Base-by-base conservation (phyloP, 2,888 invertebrate species). In the Lycaena phlaeas region DNA sequence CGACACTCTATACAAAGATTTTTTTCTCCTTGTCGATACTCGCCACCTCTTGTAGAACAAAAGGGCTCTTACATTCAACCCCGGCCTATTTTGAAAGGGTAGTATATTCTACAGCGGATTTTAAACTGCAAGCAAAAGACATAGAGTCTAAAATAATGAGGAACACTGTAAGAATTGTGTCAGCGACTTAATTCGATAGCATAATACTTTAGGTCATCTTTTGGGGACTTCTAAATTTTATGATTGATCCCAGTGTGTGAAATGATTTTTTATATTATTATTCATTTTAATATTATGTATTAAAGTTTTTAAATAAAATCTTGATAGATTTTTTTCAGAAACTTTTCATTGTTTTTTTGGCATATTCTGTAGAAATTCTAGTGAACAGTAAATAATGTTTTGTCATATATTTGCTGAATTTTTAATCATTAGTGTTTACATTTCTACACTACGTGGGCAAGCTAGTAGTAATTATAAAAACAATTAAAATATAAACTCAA, bases 1-100 rank as follows among this genome's bases (percentile, higher is more conserved):
- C 41, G 42, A 42, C 40, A 45, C 44, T 47, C 41, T 40, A 18
- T 43, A 49, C 48, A 52, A 52, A 47, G 52, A 47, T 49, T 39
- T 42, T 44, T 34, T 34, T 34, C 34, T 34, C 11, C 44, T 44
- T 49, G 44, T 49, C 48, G 41, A 52, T 47, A 38, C 45, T 48
- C 40, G 42, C 44, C 41, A 46, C 41, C 45, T 42, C 50, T 49
- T 42, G 36, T 36, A 38, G 27, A 37, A 28, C 41, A 40, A 37
- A 34, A 50, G 43, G 41, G 44, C 38, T 34, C 51, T 50, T 44
- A 34, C 38, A 26, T 41, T 36, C 39, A 49, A 45, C 50, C 47
- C 49, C 49, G 52, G 47, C 49, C 52, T 50, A 52, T 49, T 50
- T 49, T 44, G 41, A 27, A 37, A 38, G 15, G 27, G 15, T 11